These are phyloP conservation scores for Dendroctonus ponderosae DNA, from an alignment of 1,140 invertebrate genomes.

Conservation along the genomic window DNA sequence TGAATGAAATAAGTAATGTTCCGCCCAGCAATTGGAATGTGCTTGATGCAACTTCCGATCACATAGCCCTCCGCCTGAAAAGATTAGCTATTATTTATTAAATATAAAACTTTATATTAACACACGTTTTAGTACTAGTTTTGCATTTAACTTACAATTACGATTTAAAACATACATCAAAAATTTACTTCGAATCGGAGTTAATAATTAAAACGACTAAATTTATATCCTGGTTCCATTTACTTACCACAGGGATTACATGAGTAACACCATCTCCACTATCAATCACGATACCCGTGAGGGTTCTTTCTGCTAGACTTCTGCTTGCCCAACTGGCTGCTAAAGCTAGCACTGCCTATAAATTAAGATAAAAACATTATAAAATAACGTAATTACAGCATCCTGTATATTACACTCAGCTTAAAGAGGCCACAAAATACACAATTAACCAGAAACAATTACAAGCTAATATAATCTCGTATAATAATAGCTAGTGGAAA, in stretches of 20 bases:
- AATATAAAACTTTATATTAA: slow-evolving; percentile 5
- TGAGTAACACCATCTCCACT: slow-evolving; percentile 99
- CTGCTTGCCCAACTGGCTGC: slow-evolving; percentile 97
- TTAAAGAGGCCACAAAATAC: too few species aligned
- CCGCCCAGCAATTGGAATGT: slow-evolving; percentile 98
- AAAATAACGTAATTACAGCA: too few species aligned
- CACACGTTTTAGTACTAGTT: too few species aligned
- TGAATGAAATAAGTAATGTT: slow-evolving; percentile 99
- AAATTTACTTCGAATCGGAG: too few species aligned
- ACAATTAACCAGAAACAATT: too few species aligned
- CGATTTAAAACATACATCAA: background rate
- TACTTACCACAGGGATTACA: slow-evolving; percentile 92
- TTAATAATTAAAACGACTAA: too few species aligned
- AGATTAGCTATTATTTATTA: slow-evolving; percentile 1
- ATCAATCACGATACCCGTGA: slow-evolving; percentile 97
- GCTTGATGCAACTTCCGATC: slow-evolving; percentile 99
- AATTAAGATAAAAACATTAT: slow-evolving; percentile 5
- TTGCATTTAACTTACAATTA: background rate
- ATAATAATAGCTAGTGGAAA: too few species aligned
- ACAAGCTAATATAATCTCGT: too few species aligned
- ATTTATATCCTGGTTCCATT: background rate
- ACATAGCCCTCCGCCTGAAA: slow-evolving; percentile 93
- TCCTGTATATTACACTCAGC: too few species aligned
- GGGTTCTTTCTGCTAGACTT: slow-evolving; percentile 81
- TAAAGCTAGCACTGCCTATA: slow-evolving; percentile 85